Percentiles rank a stretch among this genome's conserved stretches.
phyloP scores from a whole-genome alignment of 2,797 vertebrate species.

The Ara ararauna region DNA sequence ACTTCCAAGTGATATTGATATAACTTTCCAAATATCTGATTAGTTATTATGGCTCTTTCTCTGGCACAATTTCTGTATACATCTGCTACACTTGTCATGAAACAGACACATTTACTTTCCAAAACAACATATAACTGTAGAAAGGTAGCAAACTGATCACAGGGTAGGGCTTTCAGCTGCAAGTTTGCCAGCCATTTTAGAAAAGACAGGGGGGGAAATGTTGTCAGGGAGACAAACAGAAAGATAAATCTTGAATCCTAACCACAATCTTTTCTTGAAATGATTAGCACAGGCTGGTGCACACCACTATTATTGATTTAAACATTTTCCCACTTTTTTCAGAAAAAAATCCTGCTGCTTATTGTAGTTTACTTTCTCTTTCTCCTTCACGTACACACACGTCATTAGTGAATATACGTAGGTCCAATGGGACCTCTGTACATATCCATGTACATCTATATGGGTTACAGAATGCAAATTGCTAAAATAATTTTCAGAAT shows the following conservation, averaged over 20 bases:
- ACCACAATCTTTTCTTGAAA: not conserved
- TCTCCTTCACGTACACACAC: not conserved
- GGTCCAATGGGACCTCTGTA: not conserved
- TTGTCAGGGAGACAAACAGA: not conserved
- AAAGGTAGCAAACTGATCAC: not conserved
- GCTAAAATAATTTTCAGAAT: not conserved
- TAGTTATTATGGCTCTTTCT: not conserved
- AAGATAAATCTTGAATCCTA: not conserved
- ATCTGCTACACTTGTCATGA: not conserved
- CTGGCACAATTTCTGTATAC: not conserved
- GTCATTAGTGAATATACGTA: accelerated
- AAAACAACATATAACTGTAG: not conserved
- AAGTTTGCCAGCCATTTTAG: not conserved
- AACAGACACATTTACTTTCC: not conserved
- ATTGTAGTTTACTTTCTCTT: not conserved
- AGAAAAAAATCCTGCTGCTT: not conserved
- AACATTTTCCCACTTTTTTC: not conserved
- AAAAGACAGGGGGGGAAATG: not conserved
- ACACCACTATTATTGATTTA: not conserved
- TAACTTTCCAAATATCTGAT: not conserved
- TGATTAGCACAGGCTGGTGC: not conserved
- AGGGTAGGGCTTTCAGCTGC: not conserved
- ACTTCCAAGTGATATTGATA: not conserved
- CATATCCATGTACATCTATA: not conserved
- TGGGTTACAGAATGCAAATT: not conserved